These are phyloP conservation scores for Daphoenositta chrysoptera DNA, from an alignment of 2,113 vertebrate genomes.

Conservation along the genomic window DNA sequence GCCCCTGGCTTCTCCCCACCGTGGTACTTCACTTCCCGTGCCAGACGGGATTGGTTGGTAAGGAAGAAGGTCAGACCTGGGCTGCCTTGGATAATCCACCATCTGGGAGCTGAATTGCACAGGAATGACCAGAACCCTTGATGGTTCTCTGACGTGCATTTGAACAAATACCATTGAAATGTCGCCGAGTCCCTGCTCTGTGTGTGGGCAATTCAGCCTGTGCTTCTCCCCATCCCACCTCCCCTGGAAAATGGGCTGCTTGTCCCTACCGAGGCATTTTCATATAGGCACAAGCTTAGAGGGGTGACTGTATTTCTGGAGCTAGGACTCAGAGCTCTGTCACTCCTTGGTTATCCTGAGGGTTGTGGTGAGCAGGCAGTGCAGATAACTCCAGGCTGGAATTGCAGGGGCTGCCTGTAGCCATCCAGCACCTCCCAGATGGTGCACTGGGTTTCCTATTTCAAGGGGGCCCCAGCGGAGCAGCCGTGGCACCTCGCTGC, in stretches of 20 bases:
- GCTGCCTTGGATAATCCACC: background rate
- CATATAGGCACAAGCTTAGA: too few relatives aligned
- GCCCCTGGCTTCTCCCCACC: background rate
- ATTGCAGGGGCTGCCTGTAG: background rate
- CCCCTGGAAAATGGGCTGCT: background rate
- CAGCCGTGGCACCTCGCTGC: background rate
- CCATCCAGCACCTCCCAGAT: background rate
- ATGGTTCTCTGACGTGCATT: background rate
- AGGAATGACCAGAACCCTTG: background rate
- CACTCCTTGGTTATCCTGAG: background rate
- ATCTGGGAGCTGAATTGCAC: background rate
- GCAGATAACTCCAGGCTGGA: background rate
- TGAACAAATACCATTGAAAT: background rate
- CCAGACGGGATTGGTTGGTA: background rate
- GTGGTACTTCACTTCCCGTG: background rate
- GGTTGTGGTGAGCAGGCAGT: background rate
- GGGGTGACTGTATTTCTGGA: background rate
- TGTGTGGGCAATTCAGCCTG: background rate
- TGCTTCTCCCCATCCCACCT: background rate
- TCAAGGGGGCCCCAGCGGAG: background rate
- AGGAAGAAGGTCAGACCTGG: background rate
- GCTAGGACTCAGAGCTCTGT: background rate
- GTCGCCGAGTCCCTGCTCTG: rapidly evolving
- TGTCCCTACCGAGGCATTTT: background rate
- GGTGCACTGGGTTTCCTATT: background rate